Conservation (phyloP, 2,113 vertebrate genomes). For the Colistium nudipinnis region DNA sequence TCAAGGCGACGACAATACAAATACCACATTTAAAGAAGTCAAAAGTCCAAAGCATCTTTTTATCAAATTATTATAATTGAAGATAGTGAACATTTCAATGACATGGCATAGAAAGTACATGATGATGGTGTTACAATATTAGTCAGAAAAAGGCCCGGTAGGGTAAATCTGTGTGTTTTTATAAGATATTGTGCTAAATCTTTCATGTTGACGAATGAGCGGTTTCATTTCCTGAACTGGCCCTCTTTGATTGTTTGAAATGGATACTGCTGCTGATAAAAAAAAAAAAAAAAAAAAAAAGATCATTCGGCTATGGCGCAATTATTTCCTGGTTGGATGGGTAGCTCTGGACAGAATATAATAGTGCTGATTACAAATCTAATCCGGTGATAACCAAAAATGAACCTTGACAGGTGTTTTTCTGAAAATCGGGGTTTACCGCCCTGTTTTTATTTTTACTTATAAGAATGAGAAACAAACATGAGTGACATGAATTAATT, state of each 20-base stretch:
- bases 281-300: not conserved
- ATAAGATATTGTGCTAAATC: not conserved
- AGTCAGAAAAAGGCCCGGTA: not conserved
- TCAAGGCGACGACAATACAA: no score
- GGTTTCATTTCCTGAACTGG: not conserved
- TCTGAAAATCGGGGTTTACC: not conserved
- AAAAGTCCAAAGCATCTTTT: no score
- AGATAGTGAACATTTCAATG: no score
- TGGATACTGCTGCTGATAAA: not conserved
- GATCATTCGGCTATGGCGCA: not conserved
- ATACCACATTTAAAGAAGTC: no score
- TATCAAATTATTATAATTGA: no score
- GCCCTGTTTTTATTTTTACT: not conserved
- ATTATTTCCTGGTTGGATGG: not conserved
- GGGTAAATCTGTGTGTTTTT: not conserved
- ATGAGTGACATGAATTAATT: slow-evolving; percentile 11
- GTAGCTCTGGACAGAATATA: not conserved
- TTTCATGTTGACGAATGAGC: not conserved
- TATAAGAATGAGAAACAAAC: slow-evolving; percentile 18
- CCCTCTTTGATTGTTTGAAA: not conserved
- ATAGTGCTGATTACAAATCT: not conserved
- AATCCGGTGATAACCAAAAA: not conserved
- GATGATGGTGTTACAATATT: not conserved
- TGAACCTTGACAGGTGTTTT: not conserved
- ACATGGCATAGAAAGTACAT: no score